phyloP scores from a whole-genome alignment of 2,113 vertebrate species.

The Oncorhynchus mykiss region DNA sequence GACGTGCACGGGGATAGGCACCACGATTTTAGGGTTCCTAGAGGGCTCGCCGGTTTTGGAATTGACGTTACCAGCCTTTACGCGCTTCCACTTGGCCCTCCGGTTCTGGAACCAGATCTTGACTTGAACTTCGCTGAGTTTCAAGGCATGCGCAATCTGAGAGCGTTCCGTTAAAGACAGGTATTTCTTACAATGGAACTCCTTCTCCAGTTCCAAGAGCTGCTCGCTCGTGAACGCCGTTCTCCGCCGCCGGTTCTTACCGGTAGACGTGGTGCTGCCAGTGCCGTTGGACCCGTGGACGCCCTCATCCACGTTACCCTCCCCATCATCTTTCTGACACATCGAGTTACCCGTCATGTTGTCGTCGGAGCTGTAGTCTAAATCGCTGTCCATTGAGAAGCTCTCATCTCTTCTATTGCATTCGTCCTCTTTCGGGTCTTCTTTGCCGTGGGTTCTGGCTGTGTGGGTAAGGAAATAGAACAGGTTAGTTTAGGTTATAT shows the following conservation, averaged over 20 bases:
- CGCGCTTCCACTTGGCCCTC: slow-evolving; percentile 97
- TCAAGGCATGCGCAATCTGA: slow-evolving; percentile 97
- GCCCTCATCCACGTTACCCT: slow-evolving; percentile 75
- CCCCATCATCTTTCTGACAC: slow-evolving; percentile 84
- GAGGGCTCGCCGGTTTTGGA: slow-evolving; percentile 95
- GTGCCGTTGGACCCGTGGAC: slow-evolving; percentile 65
- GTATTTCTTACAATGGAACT: slow-evolving; percentile 99
- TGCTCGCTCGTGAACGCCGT: slow-evolving; percentile 99
- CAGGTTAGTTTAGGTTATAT: background rate
- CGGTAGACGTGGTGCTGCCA: slow-evolving; percentile 74
- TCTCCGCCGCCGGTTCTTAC: slow-evolving; percentile 90
- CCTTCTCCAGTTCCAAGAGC: slow-evolving; percentile 97
- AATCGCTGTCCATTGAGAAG: slow-evolving; percentile 96
- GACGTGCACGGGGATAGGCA: slow-evolving; percentile 97
- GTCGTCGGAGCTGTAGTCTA: slow-evolving; percentile 98
- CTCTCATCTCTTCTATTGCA: slow-evolving; percentile 86
- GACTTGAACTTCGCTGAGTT: slow-evolving; percentile 98
- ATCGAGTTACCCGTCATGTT: slow-evolving; percentile 79
- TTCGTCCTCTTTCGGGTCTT: slow-evolving; percentile 87
- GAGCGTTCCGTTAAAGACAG: slow-evolving; percentile 96
- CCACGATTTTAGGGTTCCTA: slow-evolving; percentile 96
- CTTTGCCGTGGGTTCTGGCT: slow-evolving; percentile 79
- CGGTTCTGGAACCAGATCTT: slow-evolving; percentile 99
- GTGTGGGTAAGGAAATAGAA: slow-evolving; percentile 23
- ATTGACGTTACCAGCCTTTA: slow-evolving; percentile 97